phyloP scores from a whole-genome alignment of 2,888 invertebrate genomes.

The Drosophila birchii region DNA sequence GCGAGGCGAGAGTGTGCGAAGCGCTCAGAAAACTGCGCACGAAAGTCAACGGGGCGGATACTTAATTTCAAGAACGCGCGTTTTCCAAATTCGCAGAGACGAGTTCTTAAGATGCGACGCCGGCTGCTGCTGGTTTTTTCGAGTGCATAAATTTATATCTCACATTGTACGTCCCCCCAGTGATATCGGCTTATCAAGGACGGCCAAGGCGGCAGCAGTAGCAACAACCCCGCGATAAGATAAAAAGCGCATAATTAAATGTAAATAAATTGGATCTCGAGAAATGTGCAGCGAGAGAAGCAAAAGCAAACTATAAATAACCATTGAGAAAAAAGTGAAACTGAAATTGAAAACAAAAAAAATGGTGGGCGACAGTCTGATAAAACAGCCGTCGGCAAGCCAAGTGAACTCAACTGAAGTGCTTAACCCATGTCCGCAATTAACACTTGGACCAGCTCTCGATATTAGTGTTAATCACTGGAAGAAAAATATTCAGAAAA shows the following conservation, averaged over 20 bases:
- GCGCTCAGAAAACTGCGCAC: constrained; percentile 43
- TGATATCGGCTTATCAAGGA: constrained; percentile 28
- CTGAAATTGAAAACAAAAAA: constrained; percentile 19
- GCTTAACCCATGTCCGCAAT: constrained; percentile 35
- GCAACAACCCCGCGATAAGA: constrained; percentile 38
- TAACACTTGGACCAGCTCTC: constrained; percentile 23
- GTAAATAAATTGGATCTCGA: constrained; percentile 33
- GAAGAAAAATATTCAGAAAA: neutral
- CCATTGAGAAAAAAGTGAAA: constrained; percentile 27
- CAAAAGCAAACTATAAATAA: constrained; percentile 32
- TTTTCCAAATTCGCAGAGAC: constrained; percentile 34
- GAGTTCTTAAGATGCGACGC: constrained; percentile 35
- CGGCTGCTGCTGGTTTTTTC: constrained; percentile 34
- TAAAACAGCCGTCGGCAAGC: constrained; percentile 11
- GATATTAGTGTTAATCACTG: constrained; percentile 33
- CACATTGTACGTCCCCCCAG: constrained; percentile 19
- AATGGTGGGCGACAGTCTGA: constrained; percentile 13
- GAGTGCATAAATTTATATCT: constrained; percentile 24
- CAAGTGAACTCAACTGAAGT: constrained; percentile 27
- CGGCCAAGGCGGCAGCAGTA: constrained; percentile 20
- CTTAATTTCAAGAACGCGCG: constrained; percentile 27
- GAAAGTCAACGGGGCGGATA: constrained; percentile 19
- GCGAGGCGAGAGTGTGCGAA: constrained; percentile 63
- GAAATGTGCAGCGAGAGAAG: constrained; percentile 32
- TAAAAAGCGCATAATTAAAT: constrained; percentile 50